Base-by-base conservation (phyloP, 2,797 vertebrate genomes). In the Cynopterus sphinx region DNA sequence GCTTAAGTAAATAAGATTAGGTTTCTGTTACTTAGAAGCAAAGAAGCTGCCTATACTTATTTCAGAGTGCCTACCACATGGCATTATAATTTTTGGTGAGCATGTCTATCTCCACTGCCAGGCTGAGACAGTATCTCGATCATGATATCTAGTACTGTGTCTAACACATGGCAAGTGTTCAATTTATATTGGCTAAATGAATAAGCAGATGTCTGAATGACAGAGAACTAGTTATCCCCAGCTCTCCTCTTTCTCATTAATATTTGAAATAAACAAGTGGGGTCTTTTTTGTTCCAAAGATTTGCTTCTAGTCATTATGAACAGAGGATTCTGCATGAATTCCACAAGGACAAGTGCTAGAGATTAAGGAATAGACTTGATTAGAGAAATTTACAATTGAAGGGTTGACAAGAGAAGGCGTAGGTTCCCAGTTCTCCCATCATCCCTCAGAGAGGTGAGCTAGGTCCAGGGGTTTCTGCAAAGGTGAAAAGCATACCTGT, bases 221-320 rank as follows among this genome's bases (percentile, higher is more conserved):
- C 49, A 88, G 49, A 85, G 33, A 84, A 77, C 11, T 65, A 67
- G 41, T 71, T 90, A 28, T 71, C 39, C 74, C 41, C 22, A 55
- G 17, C 15, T 89, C n/a, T 71, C 41, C 21, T 82, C 26, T 89
- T 94, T 94, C 33, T 89, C 55, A 31, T 81, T 92, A 90, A 70
- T 57, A 67, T 68, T 26, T 87, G 65, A 83, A 93, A 77, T 12
- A 86, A 87, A n/a, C 63, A 96, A 46, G 13, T 61, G 19, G 17
- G 5, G 68, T n/a, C 21, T 28, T 51, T 90, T 95, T 51, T 87
- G 12, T 67, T 67, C 24, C 22, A 61, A 83, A 61, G 33, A 82
- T 86, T 90, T 84, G 13, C 57, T 90, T 93, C 39, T 90, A 49
- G n/a, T 73, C 24, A 17, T 84, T 82, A 87, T 78, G 17, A 87